A percentile compares a stretch with the other conserved stretches of the same genome.
phyloP scores from a whole-genome alignment of 2,113 vertebrate species.

The Chrysemys picta region DNA sequence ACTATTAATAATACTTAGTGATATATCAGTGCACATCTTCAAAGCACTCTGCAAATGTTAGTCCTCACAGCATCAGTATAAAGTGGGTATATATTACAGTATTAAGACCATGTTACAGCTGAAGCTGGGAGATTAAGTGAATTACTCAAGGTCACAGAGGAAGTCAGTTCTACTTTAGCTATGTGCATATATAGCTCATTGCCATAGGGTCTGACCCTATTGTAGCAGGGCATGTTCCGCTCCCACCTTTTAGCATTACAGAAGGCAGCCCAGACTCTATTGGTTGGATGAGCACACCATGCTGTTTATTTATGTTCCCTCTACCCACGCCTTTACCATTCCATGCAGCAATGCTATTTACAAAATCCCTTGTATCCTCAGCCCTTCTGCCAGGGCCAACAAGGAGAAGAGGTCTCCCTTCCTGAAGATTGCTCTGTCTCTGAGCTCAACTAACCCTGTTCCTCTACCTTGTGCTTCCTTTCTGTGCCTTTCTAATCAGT shows the following conservation, averaged over 20 bases:
- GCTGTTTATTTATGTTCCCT: neutral
- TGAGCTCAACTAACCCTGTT: neutral
- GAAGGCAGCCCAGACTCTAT: neutral
- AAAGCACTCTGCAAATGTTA: neutral
- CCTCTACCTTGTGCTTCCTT: neutral
- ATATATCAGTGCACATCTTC: neutral
- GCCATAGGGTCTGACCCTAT: neutral
- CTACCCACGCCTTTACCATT: neutral
- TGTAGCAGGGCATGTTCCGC: neutral
- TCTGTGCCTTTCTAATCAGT: too few relatives aligned
- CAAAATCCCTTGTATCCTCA: neutral
- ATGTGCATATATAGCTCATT: neutral
- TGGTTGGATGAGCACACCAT: neutral
- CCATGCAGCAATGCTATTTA: neutral
- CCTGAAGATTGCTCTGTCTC: neutral
- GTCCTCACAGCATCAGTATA: neutral
- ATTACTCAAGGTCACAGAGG: neutral
- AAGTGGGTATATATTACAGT: neutral
- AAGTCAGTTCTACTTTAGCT: neutral
- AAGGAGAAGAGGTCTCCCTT: neutral
- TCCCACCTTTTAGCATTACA: neutral
- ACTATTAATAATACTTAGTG: neutral
- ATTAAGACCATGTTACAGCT: neutral
- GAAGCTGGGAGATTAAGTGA: neutral
- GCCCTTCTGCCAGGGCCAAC: neutral